A percentile compares a stretch with the other conserved stretches of the same genome.
Evolutionary conservation across 2,113 vertebrate species (phyloP).

Genomic region (Aythya baeri): DNA sequence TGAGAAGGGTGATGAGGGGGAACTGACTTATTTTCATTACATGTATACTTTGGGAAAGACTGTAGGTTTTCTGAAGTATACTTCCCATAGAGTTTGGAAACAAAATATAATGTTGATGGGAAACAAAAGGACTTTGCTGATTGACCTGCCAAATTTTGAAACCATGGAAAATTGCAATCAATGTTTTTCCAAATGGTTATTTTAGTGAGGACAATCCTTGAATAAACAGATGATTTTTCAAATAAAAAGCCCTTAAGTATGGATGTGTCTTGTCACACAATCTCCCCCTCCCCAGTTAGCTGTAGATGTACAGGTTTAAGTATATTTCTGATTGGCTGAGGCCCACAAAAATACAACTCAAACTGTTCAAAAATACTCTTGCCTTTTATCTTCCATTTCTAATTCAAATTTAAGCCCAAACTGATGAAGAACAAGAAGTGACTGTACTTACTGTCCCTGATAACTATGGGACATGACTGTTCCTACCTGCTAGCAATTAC

Average conservation of each 20-base stretch:
- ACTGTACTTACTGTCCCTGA: not conserved
- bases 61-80: not conserved
- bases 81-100: not conserved
- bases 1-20: not conserved
- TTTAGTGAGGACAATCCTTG: not conserved
- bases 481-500: not conserved
- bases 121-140: not conserved
- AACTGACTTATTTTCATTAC: not conserved
- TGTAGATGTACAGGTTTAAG: not conserved
- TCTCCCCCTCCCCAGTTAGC: not conserved
- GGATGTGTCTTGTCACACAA: too few relatives aligned
- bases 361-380: not conserved
- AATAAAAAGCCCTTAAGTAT: too few relatives aligned
- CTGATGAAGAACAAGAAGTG: not conserved
- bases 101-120: not conserved
- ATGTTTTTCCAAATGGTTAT: not conserved
- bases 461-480: not conserved
- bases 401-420: not conserved
- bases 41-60: not conserved
- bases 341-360: not conserved
- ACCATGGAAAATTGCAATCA: not conserved
- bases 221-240: not conserved
- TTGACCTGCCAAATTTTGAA: not conserved
- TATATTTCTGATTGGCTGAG: not conserved
- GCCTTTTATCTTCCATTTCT: not conserved